Evolutionary conservation across 2,888 invertebrate species (phyloP).

Genomic region (Pheosia tremula): DNA sequence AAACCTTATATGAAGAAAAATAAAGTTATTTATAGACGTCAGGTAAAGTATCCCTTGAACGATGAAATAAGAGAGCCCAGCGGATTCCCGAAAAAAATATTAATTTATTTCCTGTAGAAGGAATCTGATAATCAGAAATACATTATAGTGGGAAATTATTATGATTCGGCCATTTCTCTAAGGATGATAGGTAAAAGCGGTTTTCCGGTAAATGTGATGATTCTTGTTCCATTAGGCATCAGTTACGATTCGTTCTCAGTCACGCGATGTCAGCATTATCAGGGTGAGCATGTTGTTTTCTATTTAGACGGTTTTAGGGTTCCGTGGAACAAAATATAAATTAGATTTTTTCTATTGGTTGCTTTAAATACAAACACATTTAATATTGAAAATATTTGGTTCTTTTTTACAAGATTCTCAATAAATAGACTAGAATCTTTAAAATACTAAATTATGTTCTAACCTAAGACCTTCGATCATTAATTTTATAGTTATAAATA

Average conservation of each 20-base stretch:
- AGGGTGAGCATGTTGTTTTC: conserved; percentile 55
- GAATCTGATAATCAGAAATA: conserved; percentile 62
- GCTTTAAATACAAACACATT: not conserved
- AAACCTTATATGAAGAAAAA: too few relatives aligned
- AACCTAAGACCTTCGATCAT: too few relatives aligned
- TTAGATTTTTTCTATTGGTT: conserved; percentile 2
- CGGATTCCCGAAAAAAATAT: not conserved
- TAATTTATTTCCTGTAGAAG: conserved; percentile 23
- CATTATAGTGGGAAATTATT: conserved; percentile 63
- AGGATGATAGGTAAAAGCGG: conserved; percentile 71
- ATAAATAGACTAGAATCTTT: too few relatives aligned
- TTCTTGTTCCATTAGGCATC: conserved; percentile 78
- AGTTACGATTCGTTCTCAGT: conserved; percentile 74
- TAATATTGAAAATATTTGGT: too few relatives aligned
- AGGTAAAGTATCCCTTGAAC: not conserved
- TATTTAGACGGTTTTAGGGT: conserved; percentile 31
- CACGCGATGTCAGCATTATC: conserved; percentile 81
- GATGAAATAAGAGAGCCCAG: not conserved
- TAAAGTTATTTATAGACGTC: too few relatives aligned
- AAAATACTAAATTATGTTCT: too few relatives aligned
- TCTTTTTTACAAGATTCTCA: too few relatives aligned
- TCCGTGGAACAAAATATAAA: conserved; percentile 13
- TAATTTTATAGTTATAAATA: too few relatives aligned
- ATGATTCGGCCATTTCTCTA: conserved; percentile 61
- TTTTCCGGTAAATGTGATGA: conserved; percentile 77